Evolutionary conservation across 2,888 invertebrate genomes (phyloP).

Genomic region (Rhagonycha fulva): DNA sequence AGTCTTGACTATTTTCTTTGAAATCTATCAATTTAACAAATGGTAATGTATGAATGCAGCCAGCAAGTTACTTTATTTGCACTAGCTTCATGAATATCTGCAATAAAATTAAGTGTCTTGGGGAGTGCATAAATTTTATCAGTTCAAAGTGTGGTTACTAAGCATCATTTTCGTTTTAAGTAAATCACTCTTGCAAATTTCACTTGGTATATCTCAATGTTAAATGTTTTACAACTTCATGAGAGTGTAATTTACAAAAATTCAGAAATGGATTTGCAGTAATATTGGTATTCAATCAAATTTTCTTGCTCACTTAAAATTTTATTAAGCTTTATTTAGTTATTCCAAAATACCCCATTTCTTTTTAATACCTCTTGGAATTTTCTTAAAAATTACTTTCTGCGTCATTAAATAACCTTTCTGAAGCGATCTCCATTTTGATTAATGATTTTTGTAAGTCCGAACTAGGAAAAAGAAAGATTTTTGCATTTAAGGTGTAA

Average conservation of each 20-base stretch:
- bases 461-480: no score
- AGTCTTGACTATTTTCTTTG: not conserved
- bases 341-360: not conserved
- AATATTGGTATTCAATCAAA: not conserved
- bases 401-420: no score
- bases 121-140: constrained; percentile 20
- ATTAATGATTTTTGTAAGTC: no score
- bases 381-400: no score
- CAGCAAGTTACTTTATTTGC: not conserved
- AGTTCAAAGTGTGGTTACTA: constrained; percentile 1
- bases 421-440: no score
- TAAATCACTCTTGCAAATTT: constrained; percentile 1
- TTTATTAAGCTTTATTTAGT: not conserved
- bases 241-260: not conserved
- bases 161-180: constrained; percentile 3
- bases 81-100: not conserved
- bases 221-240: not conserved
- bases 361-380: no score
- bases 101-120: constrained; percentile 16
- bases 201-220: no score
- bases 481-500: no score
- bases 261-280: not conserved
- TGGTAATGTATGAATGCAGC: not conserved
- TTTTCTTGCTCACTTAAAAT: not conserved
- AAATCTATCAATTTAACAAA: not conserved